phyloP scores from a whole-genome alignment of 2,888 invertebrate species.

The Physocephala rufipes region DNA sequence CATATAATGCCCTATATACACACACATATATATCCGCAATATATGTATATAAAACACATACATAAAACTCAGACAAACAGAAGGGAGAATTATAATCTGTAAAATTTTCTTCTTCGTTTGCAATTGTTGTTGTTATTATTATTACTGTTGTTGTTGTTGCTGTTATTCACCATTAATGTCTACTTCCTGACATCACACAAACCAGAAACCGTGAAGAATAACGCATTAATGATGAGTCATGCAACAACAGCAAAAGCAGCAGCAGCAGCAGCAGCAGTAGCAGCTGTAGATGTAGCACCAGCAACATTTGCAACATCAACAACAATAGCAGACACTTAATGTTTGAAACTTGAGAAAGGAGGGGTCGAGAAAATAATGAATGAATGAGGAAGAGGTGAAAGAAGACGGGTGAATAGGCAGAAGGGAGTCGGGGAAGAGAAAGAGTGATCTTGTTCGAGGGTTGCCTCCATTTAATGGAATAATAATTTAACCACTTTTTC shows the following conservation, averaged over 20 bases:
- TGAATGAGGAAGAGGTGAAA: too few species aligned
- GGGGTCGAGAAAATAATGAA: neutral
- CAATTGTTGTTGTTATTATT: too few species aligned
- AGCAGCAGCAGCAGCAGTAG: constrained; percentile 14
- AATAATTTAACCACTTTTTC: neutral
- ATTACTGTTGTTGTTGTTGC: too few species aligned
- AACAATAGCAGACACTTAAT: neutral
- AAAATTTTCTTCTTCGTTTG: too few species aligned
- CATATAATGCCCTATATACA: too few species aligned
- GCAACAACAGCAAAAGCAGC: neutral
- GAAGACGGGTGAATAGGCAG: neutral
- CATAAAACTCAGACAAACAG: too few species aligned
- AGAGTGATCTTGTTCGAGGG: neutral
- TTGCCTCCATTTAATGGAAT: neutral
- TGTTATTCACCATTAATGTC: too few species aligned
- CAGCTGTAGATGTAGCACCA: neutral
- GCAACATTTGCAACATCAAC: constrained; percentile 1
- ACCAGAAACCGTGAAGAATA: neutral
- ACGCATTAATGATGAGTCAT: constrained; percentile 11
- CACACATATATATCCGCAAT: too few species aligned
- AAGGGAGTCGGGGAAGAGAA: neutral
- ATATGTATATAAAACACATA: too few species aligned
- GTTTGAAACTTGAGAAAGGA: neutral
- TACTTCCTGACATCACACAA: constrained; percentile 1
- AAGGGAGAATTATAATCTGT: too few species aligned